phyloP scores from a whole-genome alignment of 2,888 invertebrate genomes.

The Rhagonycha fulva region DNA sequence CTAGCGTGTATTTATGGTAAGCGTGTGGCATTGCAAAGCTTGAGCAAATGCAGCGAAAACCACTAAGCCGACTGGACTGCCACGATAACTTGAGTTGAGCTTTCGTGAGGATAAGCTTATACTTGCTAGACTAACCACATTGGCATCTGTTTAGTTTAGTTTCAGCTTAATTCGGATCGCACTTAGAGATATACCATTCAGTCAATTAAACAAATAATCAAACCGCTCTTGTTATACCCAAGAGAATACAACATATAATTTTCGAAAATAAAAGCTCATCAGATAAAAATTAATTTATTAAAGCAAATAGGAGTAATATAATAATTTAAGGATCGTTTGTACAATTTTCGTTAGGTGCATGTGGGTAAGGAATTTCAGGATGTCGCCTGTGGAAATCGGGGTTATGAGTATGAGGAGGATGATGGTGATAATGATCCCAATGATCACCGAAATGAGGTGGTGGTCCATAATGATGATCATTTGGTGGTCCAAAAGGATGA shows the following conservation, averaged over 20 bases:
- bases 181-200: slow-evolving; percentile 19
- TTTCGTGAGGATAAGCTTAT: slow-evolving; percentile 30
- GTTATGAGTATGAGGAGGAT: slow-evolving; percentile 16
- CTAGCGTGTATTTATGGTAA: slow-evolving; percentile 11
- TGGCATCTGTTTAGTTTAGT: slow-evolving; percentile 31
- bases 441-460: neutral
- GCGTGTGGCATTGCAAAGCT: slow-evolving; percentile 18
- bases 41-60: slow-evolving; percentile 30
- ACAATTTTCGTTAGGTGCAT: neutral
- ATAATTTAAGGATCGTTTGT: neutral
- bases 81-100: slow-evolving; percentile 30
- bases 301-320: no score
- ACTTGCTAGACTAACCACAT: slow-evolving; percentile 29
- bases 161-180: slow-evolving; percentile 23
- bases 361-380: slow-evolving; percentile 27
- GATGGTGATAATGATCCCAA: neutral
- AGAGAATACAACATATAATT: neutral
- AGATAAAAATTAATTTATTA: neutral
- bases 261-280: neutral
- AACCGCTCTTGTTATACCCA: slow-evolving; percentile 8
- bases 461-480: neutral
- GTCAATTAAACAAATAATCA: slow-evolving; percentile 17
- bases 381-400: slow-evolving; percentile 30
- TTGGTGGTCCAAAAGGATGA: neutral
- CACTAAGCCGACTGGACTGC: slow-evolving; percentile 29